These are phyloP conservation scores for Ischnura elegans DNA, from an alignment of 2,888 invertebrate species.

Conservation along the genomic window DNA sequence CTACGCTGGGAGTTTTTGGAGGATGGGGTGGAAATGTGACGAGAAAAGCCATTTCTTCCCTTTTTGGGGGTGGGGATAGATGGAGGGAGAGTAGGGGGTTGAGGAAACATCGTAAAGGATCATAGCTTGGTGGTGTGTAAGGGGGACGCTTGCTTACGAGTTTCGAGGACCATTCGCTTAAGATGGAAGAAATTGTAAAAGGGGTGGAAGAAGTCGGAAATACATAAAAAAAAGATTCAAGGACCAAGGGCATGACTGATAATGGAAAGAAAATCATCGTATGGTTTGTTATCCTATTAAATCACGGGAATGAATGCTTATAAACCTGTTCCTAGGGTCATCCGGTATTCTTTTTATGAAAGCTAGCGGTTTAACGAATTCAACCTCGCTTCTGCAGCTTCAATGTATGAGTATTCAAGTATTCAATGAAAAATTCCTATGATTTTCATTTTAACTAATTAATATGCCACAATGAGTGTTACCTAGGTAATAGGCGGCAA, in stretches of 20 bases:
- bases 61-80: not conserved
- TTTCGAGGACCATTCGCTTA: not conserved
- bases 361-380: too few species aligned
- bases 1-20: not conserved
- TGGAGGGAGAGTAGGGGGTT: not conserved
- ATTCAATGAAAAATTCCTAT: too few species aligned
- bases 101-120: not conserved
- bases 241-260: not conserved
- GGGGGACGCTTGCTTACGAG: not conserved
- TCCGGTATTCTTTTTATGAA: too few species aligned
- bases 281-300: not conserved
- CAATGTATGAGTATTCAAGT: too few species aligned
- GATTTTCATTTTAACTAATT: too few species aligned
- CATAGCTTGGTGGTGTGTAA: not conserved
- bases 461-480: too few species aligned
- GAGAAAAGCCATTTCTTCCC: constrained; percentile 4
- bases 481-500: too few species aligned
- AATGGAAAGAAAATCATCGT: not conserved
- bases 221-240: not conserved
- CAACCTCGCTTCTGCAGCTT: too few species aligned
- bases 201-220: not conserved
- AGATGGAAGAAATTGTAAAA: not conserved
- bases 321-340: too few species aligned
- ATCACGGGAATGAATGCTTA: not conserved
- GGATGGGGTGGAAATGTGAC: not conserved